Evolutionary conservation across 2,888 invertebrate genomes (phyloP).

Genomic region (Acronicta alni): DNA sequence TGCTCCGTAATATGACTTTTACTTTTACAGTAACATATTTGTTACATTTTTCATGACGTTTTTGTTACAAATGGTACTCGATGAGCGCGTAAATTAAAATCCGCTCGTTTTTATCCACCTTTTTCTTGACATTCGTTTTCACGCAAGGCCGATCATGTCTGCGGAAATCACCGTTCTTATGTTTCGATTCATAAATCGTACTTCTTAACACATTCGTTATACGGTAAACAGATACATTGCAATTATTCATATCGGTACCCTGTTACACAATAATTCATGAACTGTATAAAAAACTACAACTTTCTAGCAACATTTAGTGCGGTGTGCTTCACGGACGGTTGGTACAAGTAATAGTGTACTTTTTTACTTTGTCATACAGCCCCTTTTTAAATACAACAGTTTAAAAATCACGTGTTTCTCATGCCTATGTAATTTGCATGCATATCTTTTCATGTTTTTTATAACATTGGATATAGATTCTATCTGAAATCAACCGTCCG

Average conservation of each 20-base stretch:
- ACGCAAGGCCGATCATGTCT: constrained; percentile 29
- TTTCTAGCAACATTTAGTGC: constrained; percentile 62
- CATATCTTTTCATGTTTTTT: constrained; percentile 4
- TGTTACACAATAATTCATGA: constrained; percentile 67
- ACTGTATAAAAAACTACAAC: constrained; percentile 73
- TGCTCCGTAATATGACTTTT: constrained; percentile 24
- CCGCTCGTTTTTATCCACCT: constrained; percentile 6
- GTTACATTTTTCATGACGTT: constrained; percentile 20
- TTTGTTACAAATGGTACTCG: constrained; percentile 17
- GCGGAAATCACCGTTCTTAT: constrained; percentile 35
- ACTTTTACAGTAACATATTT: constrained; percentile 22
- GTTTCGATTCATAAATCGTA: constrained; percentile 26
- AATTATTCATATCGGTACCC: constrained; percentile 67
- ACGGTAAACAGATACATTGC: constrained; percentile 47
- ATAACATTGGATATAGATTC: constrained; percentile 4
- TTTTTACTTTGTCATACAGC: constrained; percentile 13
- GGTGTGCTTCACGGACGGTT: constrained; percentile 34
- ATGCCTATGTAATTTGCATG: constrained; percentile 10
- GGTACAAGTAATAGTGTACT: constrained; percentile 33
- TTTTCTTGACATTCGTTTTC: constrained; percentile 39
- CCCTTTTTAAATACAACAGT: constrained; percentile 12
- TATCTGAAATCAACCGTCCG: constrained; percentile 14
- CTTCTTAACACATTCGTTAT: constrained; percentile 34
- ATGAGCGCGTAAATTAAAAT: constrained; percentile 26
- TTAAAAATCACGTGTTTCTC: not conserved